Evolutionary conservation across 1,140 invertebrate genomes (phyloP), one percentile per base, ranked within the genome.

Genomic region (Drosophila pandora): DNA sequence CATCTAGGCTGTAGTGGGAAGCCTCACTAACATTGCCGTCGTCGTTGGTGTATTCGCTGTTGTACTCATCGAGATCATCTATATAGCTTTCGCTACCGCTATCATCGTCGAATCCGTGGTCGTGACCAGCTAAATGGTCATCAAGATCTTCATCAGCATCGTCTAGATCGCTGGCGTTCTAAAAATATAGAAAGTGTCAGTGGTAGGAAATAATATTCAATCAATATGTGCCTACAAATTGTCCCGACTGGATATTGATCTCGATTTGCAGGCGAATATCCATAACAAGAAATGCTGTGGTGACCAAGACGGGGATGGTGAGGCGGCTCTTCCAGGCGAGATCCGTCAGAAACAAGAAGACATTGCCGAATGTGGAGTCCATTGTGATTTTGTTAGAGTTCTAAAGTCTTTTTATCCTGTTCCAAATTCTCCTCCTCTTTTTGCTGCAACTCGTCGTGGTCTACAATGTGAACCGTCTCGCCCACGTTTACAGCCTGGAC

Each of bases 221-320:
- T 3, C 5, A 43, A 17, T 21, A 2, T 8, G 41, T 17, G 59
- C 74, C 9, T 59, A 91, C 78, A 59, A 92, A 69, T 52, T 90
- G 91, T 1, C 90, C 91, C n/a, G 91, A 79, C 41, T 93, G 92
- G 48, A 93, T 91, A 48, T 93, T 93, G 22, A 93, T 92, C 70
- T 93, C 93, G 10, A 93, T 91, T 67, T 93, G 93, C 76, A 93
- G 90, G 21, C 93, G 87, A 9, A 93, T 92, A 62, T 93, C 93
- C 72, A 93, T 91, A 0, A 91, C 89, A 67, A 93, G 90, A 70
- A 93, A 93, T 22, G 90, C 91, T 37, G 93, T 91, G 5, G 92
- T 92, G 21, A 93, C 92, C 17, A 93, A 65, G 9, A 93, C 74
- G 3, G 93, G 93, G 52, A 93, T 88, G 17, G 92, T 91, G 32